Percentiles rank a stretch among this genome's conserved stretches.
Evolutionary conservation across 2,797 vertebrate species (phyloP).

Genomic region (Dromococcyx pavoninus): DNA sequence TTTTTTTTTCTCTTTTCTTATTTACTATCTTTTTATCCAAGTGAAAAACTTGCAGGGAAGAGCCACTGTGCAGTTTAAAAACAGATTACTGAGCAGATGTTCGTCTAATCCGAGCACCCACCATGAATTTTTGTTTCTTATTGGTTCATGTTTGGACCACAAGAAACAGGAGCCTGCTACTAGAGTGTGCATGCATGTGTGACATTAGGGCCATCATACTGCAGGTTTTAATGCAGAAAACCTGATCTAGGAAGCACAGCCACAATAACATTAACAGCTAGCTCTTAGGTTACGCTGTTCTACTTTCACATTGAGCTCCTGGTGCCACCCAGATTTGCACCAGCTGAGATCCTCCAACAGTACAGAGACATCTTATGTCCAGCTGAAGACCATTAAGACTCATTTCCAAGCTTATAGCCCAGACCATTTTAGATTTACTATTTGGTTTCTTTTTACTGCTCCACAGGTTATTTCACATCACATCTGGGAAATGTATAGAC

Average conservation of each 20-base stretch:
- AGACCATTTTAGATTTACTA: not conserved
- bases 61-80: not conserved
- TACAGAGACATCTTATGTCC: not conserved
- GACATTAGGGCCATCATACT: not conserved
- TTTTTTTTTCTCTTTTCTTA: no score
- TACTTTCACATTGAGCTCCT: not conserved
- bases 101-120: not conserved
- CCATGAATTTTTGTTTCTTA: constrained; percentile 16
- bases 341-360: not conserved
- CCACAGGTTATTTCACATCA: not conserved
- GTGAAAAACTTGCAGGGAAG: not conserved
- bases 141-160: not conserved
- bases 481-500: not conserved
- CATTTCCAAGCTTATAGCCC: not conserved
- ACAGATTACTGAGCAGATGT: constrained; percentile 35
- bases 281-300: not conserved
- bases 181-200: not conserved
- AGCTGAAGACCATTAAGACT: not conserved
- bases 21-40: not conserved
- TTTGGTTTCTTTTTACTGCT: not conserved
- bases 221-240: not conserved
- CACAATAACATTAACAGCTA: not conserved
- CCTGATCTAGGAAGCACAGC: not conserved
- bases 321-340: not conserved
- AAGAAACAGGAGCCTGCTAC: not conserved